These are phyloP conservation scores for Netelia melanura DNA, from an alignment of 2,888 invertebrate species.

Conservation along the genomic window DNA sequence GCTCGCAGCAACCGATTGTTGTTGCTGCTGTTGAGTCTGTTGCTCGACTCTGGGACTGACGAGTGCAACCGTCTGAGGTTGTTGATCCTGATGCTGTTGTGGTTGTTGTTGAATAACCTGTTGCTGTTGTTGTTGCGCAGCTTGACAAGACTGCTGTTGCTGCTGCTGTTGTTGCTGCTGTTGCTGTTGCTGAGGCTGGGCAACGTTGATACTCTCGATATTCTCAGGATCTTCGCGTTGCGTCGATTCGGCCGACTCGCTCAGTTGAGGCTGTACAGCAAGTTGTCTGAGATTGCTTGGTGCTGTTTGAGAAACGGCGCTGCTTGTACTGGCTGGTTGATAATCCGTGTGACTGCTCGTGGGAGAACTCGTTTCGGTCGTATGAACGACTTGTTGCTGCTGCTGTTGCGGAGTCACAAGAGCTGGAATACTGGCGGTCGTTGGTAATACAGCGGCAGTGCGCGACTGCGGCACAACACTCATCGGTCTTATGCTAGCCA, in stretches of 20 bases:
- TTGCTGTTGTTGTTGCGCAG: constrained; percentile 75
- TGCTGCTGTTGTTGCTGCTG: constrained; percentile 70
- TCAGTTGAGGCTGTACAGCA: constrained; percentile 88
- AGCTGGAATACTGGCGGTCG: constrained; percentile 87
- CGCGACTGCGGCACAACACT: constrained; percentile 89
- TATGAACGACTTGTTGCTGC: constrained; percentile 84
- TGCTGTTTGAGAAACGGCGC: constrained; percentile 84
- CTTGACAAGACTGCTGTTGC: constrained; percentile 71
- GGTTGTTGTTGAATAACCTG: constrained; percentile 70
- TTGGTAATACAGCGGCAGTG: constrained; percentile 92
- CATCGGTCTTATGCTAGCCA: constrained; percentile 97
- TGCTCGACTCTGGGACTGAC: constrained; percentile 78
- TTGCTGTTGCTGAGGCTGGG: constrained; percentile 73
- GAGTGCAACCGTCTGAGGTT: constrained; percentile 82
- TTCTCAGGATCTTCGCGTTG: constrained; percentile 87
- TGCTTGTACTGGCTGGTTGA: constrained; percentile 93
- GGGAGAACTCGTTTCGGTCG: constrained; percentile 88
- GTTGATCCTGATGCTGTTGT: constrained; percentile 77
- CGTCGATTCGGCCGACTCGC: constrained; percentile 86
- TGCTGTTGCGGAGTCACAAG: constrained; percentile 81
- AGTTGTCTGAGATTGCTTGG: constrained; percentile 87
- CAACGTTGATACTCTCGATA: constrained; percentile 80
- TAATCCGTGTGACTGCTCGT: constrained; percentile 93
- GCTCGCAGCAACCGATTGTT: constrained; percentile 78
- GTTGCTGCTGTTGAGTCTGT: constrained; percentile 73